A percentile compares a stretch with the other conserved stretches of the same genome.
Conservation (phyloP, 2,797 vertebrate species). For the Chaunax sp. region DNA sequence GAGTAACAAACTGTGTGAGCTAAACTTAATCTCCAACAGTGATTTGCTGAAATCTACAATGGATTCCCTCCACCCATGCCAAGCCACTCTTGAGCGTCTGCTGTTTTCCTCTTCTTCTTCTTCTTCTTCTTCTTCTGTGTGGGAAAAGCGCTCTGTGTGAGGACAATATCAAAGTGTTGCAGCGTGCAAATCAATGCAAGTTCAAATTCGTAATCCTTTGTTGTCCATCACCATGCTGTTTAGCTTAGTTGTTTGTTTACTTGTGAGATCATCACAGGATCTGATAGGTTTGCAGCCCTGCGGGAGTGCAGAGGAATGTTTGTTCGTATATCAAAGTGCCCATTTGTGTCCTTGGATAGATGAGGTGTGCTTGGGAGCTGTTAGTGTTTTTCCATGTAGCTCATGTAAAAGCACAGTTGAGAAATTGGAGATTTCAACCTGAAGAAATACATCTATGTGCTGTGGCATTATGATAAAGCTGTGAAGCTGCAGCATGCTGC, state of each 20-base stretch:
- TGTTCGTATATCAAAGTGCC: slow-evolving; percentile 64
- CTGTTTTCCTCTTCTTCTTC: slow-evolving; percentile 12
- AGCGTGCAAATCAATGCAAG: slow-evolving; percentile 41
- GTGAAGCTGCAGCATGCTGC: not conserved
- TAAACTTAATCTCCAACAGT: slow-evolving; percentile 38
- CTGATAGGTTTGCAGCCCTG: slow-evolving; percentile 63
- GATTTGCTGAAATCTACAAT: slow-evolving; percentile 37
- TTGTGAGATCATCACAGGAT: slow-evolving; percentile 61
- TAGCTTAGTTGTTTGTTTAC: slow-evolving; percentile 43
- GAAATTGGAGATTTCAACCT: slow-evolving; percentile 3
- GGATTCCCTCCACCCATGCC: slow-evolving; percentile 24
- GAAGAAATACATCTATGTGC: not conserved
- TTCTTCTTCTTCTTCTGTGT: slow-evolving; percentile 20
- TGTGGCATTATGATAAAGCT: not conserved
- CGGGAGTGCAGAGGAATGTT: slow-evolving; percentile 56
- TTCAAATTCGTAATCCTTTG: slow-evolving; percentile 47
- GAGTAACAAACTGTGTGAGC: slow-evolving; percentile 37
- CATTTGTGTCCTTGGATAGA: slow-evolving; percentile 66
- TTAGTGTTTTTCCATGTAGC: slow-evolving; percentile 11
- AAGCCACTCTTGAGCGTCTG: slow-evolving; percentile 31
- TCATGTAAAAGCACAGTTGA: not conserved
- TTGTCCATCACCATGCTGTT: slow-evolving; percentile 39
- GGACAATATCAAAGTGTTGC: slow-evolving; percentile 35
- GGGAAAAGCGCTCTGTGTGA: not conserved
- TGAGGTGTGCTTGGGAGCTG: slow-evolving; percentile 29